Evolutionary conservation across 2,797 vertebrate species (phyloP).

Genomic region (Pangasius macronema): DNA sequence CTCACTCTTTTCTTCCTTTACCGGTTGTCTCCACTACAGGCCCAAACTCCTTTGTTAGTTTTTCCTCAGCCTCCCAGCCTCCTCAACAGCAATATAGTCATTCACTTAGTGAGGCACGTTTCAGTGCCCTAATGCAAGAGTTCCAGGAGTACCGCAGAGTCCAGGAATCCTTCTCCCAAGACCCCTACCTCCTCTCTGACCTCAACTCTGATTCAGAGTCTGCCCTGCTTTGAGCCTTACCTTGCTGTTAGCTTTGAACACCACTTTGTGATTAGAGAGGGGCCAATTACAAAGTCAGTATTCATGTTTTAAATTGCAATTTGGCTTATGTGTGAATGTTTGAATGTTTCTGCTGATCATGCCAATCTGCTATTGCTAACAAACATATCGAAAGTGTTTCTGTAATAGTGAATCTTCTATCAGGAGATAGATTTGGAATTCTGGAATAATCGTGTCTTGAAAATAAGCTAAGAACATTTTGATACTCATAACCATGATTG

Average conservation of each 20-base stretch:
- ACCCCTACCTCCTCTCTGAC: slow-evolving; percentile 59
- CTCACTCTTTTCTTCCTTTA: neutral
- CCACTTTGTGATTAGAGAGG: neutral
- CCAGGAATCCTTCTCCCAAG: slow-evolving; percentile 67
- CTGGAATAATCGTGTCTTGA: slow-evolving; percentile 13
- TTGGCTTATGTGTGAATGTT: slow-evolving; percentile 34
- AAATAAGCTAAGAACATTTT: neutral
- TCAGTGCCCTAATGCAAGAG: slow-evolving; percentile 79
- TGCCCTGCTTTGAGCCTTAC: slow-evolving; percentile 72
- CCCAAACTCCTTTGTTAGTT: slow-evolving; percentile 68
- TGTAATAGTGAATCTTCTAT: neutral
- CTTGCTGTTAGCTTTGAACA: slow-evolving; percentile 62
- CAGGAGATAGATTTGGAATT: slow-evolving; percentile 5
- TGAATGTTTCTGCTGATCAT: neutral
- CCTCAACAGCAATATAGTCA: slow-evolving; percentile 62
- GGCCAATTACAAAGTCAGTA: neutral
- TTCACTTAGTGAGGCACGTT: slow-evolving; percentile 78
- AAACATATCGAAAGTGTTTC: neutral
- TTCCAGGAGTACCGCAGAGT: slow-evolving; percentile 75
- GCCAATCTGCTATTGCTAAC: neutral
- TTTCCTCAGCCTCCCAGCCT: slow-evolving; percentile 65
- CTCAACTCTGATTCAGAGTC: slow-evolving; percentile 72
- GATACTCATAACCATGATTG: neutral
- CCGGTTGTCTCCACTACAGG: slow-evolving; percentile 58
- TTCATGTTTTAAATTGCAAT: slow-evolving; percentile 8